Evolutionary conservation across 2,888 invertebrate genomes (phyloP), one percentile per base, ranked within the genome.

Genomic region (Andrena trimmerana): DNA sequence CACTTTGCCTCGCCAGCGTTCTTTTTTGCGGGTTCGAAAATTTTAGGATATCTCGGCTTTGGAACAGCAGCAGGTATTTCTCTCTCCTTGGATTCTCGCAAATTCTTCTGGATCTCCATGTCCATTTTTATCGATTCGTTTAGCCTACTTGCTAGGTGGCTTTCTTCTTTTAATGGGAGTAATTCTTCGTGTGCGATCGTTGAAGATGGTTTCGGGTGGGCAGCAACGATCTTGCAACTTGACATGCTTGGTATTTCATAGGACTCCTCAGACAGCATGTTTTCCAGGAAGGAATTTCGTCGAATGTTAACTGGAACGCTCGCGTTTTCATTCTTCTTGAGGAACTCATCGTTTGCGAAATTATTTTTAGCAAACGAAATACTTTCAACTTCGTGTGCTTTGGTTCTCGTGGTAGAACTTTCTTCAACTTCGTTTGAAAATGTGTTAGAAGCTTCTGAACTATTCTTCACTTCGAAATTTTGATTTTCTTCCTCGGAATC

Each of bases 201-300:
- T 3, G 48, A 2, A 20, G 24, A 16, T 59, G 57, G 42, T 88
- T 88, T 92, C 16, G 86, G 86, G 67, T 88, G 88, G 13, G 87
- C 54, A 2, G 86, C 90, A 54, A 91, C 88, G 29, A 91, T 73
- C 71, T 86, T 70, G 62, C 88, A 89, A 13, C 48, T 59, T 48
- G 71, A 42, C 60, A 69, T 67, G 66, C 70, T 59, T 65, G 68
- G 80, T 0, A 52, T 27, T 2, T 86, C 82, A 24, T 36, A 65
- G 4, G 54, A 31, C 13, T 88, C 87, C 7, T 90, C 86, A 27
- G 79, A 80, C 20, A 93, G 78, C 93, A 92, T 93, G 3, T 90
- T 91, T 67, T 92, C 92, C 10, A 93, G 74, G 62, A 93, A 93
- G 7, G 88, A 90, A 83, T 91, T 92, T 50, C 93, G 88, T 27